Evolutionary conservation across 2,797 vertebrate species (phyloP).

Genomic region (Pantherophis vulpinus): DNA sequence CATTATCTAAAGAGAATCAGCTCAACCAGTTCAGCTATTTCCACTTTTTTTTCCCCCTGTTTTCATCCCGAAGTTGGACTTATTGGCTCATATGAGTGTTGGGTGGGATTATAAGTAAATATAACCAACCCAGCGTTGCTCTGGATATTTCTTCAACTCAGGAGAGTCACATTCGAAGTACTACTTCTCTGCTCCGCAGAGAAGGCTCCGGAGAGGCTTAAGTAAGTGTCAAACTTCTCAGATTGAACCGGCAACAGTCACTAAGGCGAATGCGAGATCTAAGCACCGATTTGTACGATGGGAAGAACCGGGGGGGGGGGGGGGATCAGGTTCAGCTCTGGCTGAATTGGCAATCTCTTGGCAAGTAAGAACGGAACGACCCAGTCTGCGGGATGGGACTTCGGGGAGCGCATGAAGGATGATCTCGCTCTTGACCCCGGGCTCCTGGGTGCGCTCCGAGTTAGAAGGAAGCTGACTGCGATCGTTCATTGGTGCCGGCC

Average conservation of each 20-base stretch:
- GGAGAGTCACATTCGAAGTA: neutral
- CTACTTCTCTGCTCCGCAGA: neutral
- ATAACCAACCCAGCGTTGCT: neutral
- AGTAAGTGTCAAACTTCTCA: neutral
- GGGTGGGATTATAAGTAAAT: neutral
- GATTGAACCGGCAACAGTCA: no score
- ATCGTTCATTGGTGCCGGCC: neutral
- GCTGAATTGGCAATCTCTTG: neutral
- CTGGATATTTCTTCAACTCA: neutral
- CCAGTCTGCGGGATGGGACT: neutral
- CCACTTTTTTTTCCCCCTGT: fast-evolving
- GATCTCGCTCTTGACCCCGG: neutral
- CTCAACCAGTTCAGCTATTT: no score
- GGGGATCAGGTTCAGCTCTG: neutral
- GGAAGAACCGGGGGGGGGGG: no score
- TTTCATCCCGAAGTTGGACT: neutral
- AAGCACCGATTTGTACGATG: neutral
- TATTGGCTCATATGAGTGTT: neutral
- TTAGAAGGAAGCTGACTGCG: neutral
- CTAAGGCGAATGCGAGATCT: neutral
- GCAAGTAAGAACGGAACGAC: no score
- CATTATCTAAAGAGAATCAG: neutral
- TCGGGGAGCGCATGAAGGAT: neutral
- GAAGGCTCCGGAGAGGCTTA: no score
- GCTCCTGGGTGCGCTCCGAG: neutral